Percentiles rank a stretch among this genome's conserved stretches.
phyloP scores from a whole-genome alignment of 2,888 invertebrate species.

The Perdita meconis region DNA sequence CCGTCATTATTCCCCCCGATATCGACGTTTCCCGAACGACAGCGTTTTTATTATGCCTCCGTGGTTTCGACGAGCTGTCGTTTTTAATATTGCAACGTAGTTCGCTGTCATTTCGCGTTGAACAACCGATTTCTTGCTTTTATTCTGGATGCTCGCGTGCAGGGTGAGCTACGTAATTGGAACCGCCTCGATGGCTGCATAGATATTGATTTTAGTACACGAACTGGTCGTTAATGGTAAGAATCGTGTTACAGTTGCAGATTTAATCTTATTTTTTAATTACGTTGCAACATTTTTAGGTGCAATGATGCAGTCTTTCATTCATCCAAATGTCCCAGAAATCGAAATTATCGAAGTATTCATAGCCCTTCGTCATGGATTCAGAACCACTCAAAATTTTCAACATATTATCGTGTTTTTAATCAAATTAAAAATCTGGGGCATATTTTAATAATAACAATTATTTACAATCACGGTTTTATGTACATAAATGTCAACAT shows the following conservation, averaged over 20 bases:
- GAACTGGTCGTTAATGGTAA: no score
- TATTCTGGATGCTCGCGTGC: background rate
- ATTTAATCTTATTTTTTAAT: no score
- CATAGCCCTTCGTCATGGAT: no score
- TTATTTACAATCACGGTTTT: no score
- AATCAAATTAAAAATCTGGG: no score
- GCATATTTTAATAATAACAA: no score
- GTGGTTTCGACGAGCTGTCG: background rate
- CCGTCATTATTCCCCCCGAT: constrained; percentile 17
- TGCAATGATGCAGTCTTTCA: background rate
- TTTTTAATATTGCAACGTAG: constrained; percentile 16
- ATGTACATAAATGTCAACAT: no score
- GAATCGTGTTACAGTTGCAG: no score
- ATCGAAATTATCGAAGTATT: background rate
- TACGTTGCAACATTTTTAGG: no score
- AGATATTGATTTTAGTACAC: constrained; percentile 12
- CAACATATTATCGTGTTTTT: no score
- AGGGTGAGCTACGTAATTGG: background rate
- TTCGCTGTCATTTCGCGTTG: constrained; percentile 7
- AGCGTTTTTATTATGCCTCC: constrained; percentile 16
- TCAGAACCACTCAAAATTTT: no score
- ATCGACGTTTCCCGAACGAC: constrained; percentile 20
- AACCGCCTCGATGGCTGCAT: constrained; percentile 1
- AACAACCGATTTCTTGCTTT: background rate
- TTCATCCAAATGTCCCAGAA: background rate